phyloP scores from a whole-genome alignment of 2,888 invertebrate genomes.

The Acrobasis consociella region DNA sequence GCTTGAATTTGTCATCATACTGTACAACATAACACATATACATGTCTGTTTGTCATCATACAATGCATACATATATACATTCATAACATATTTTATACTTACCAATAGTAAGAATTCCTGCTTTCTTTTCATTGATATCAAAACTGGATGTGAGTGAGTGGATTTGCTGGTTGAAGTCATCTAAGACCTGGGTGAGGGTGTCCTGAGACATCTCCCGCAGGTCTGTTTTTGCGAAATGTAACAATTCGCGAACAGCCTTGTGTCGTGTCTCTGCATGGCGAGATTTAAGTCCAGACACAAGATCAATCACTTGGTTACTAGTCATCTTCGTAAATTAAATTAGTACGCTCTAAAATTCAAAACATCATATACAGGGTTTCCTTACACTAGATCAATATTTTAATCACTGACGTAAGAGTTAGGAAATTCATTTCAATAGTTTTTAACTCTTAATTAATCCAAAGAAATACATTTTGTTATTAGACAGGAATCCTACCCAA shows the following conservation, averaged over 20 bases:
- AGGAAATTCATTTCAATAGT: too few relatives aligned
- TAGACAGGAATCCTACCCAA: too few relatives aligned
- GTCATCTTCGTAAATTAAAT: conserved; percentile 46
- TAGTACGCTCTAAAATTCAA: neutral
- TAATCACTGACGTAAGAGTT: neutral
- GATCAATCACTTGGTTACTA: conserved; percentile 85
- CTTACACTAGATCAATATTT: neutral
- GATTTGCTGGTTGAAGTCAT: conserved; percentile 97
- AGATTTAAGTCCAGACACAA: conserved; percentile 93
- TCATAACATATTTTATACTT: conserved; percentile 25
- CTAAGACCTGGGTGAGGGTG: conserved; percentile 92
- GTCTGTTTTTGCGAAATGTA: conserved; percentile 94
- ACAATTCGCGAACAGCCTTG: conserved; percentile 93
- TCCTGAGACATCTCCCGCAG: conserved; percentile 94
- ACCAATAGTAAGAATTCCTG: conserved; percentile 96
- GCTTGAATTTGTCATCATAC: too few relatives aligned
- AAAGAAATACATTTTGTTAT: too few relatives aligned
- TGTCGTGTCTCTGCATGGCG: conserved; percentile 92
- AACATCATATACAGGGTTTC: neutral
- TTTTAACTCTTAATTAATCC: too few relatives aligned
- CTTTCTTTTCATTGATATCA: conserved; percentile 96
- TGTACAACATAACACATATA: too few relatives aligned
- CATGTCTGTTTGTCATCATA: too few relatives aligned
- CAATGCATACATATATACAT: too few relatives aligned
- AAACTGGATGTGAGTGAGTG: conserved; percentile 96